Base-by-base conservation (phyloP, 2,888 invertebrate genomes). In the Athalia rosae region DNA sequence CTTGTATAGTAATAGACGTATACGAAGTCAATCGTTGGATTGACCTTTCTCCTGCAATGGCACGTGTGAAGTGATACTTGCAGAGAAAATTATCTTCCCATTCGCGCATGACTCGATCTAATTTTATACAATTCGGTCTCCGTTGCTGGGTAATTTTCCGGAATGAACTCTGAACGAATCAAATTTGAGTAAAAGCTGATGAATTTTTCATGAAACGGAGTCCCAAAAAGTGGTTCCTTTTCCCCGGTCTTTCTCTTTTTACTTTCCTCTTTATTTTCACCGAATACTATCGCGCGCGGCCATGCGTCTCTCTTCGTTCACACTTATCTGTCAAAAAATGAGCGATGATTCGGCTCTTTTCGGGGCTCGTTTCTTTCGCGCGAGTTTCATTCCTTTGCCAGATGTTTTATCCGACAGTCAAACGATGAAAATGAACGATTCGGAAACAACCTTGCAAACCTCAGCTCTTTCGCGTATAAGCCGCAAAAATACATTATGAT, bases 21-120 rank as follows among this genome's bases (percentile, higher is more conserved):
- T 45, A 45, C 43, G 43, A 53, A 58, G 58, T 71, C 71, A 71
- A 71, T 58, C 71, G 58, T 71, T 71, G 8, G 71, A 56, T 71
- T 58, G 58, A 58, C 58, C 56, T 58, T 43, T 15, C 71, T 13
- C 58, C 45, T 28, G 28, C 28, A 28, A 28, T 28, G 28, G 2
- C 28, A 28, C 28, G 28, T 28, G 28, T 28, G 28, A 28, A 28
- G 28, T 28, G 28, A 28, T 28, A 28, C 28, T 28, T 28, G 28
- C 28, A 28, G 28, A 28, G 28, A 28, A 28, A 28, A 28, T 28
- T 28, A 28, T 28, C 53, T 53, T 9, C 53, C 4, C 53, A 53
- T n/a, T 11, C 53, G n/a, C 53, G 9, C 4, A 4, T 53, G 4
- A 4, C 11, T 53, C 7, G 53, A 53, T 53, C 53, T 53, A 53